Evolutionary conservation across 2,888 invertebrate genomes (phyloP).

Genomic region (Plagodis pulveraria): DNA sequence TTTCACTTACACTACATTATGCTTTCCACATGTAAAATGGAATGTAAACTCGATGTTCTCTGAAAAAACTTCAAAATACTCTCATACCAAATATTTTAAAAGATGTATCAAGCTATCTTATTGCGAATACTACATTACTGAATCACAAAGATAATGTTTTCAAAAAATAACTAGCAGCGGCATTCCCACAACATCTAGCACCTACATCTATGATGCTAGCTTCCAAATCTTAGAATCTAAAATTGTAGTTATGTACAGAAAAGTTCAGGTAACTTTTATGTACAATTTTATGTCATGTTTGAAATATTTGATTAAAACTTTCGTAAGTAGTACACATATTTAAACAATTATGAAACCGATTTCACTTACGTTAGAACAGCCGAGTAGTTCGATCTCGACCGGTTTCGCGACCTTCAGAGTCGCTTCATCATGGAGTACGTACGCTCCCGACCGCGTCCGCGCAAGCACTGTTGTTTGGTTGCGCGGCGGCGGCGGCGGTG

Average conservation of each 20-base stretch:
- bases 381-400: too few relatives aligned
- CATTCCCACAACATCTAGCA: constrained; percentile 55
- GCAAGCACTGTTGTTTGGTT: too few relatives aligned
- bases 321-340: too few relatives aligned
- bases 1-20: constrained; percentile 65
- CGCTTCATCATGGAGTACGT: too few relatives aligned
- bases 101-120: constrained; percentile 18
- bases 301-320: too few relatives aligned
- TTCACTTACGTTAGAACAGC: too few relatives aligned
- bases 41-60: constrained; percentile 50
- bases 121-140: constrained; percentile 14
- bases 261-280: constrained; percentile 78
- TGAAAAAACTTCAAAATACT: constrained; percentile 1
- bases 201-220: constrained; percentile 54
- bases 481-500: too few relatives aligned
- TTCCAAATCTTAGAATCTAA: constrained; percentile 48
- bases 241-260: constrained; percentile 52
- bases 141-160: constrained; percentile 29
- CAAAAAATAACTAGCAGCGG: constrained; percentile 25
- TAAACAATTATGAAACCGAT: too few relatives aligned
- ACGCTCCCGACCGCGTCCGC: too few relatives aligned
- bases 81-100: constrained; percentile 25
- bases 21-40: constrained; percentile 52
- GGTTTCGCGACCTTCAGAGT: too few relatives aligned
- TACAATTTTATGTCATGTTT: constrained; percentile 51